Base-by-base conservation (phyloP, 30 jellyfish, hydroid and myxozoan genomes). In the Chrysaora quinquecirrha region DNA sequence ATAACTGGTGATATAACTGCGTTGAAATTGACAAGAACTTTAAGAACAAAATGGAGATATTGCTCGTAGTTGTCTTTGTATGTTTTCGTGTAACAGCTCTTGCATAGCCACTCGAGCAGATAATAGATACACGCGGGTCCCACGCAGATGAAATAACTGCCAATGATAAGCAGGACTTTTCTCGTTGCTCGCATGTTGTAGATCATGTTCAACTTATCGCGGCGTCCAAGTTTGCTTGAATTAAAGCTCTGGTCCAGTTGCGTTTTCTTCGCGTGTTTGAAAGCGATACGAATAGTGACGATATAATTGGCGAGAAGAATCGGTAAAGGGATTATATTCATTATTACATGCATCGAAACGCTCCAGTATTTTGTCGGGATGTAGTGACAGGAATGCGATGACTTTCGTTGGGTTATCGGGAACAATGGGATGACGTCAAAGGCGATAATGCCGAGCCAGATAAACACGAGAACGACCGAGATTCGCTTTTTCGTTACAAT, bases 1-100 rank as follows among this genome's bases (percentile, higher is more conserved):
- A 89, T 67, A 2, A 89, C 74, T 9, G 97, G 95, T n/a, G 97
- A 73, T 7, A 89, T 58, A 18, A 89, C 70, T 3, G 97, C 97
- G 62, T 81, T 30, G 25, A 82, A 28, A 22, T 70, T 52, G 49
- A 89, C 97, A 47, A 89, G 86, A 3, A 89, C 74, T 68, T 89
- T 89, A 0, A 89, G 62, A 14, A 89, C 66, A 72, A 89, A 89
- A 28, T 83, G 88, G 38, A 81, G 2, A 73, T 83, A 73, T 46
- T 84, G 95, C 33, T 84, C 81, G 34, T 46, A 78, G 30, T 86
- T 34, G 28, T 46, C 72, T 32, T 61, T 43, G 79, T 73, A 85
- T 14, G 56, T 78, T n/a, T 25, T 34, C 12, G 88, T 35, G 29
- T 52, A 81, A 60, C 97, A 89, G 25, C 83, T 48, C 31, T 1